phyloP scores from a whole-genome alignment of 2,888 invertebrate genomes.

The Noctua fimbriata region DNA sequence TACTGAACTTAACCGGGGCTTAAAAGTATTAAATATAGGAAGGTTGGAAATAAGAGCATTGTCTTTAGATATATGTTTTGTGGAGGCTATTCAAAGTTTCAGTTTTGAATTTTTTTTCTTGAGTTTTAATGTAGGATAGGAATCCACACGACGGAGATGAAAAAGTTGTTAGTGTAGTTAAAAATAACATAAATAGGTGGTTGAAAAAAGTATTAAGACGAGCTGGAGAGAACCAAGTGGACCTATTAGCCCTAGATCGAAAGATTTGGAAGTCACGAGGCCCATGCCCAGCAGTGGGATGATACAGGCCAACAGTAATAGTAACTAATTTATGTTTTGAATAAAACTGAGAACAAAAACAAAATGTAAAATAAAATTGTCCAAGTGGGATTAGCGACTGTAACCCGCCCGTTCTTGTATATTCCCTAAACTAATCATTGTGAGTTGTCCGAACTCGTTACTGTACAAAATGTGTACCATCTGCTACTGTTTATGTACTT shows the following conservation, averaged over 20 bases:
- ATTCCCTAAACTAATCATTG: constrained; percentile 57
- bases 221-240: not conserved
- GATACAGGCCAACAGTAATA: not conserved
- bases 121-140: too few relatives aligned
- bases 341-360: constrained; percentile 39
- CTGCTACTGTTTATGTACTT: constrained; percentile 46
- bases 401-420: constrained; percentile 45
- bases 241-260: not conserved
- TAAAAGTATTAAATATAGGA: constrained; percentile 41
- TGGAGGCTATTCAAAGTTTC: constrained; percentile 19
- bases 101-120: too few relatives aligned
- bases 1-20: constrained; percentile 41
- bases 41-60: constrained; percentile 38
- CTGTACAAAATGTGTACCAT: constrained; percentile 40
- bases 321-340: constrained; percentile 6
- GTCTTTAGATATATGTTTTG: constrained; percentile 15
- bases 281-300: not conserved
- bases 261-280: not conserved
- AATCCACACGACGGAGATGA: too few relatives aligned
- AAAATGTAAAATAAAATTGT: constrained; percentile 29
- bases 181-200: not conserved
- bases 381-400: constrained; percentile 36
- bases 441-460: constrained; percentile 51
- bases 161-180: too few relatives aligned
- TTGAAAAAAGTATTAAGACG: too few relatives aligned